Conservation (phyloP, 1,140 invertebrate genomes). For the Heliothis virescens region DNA sequence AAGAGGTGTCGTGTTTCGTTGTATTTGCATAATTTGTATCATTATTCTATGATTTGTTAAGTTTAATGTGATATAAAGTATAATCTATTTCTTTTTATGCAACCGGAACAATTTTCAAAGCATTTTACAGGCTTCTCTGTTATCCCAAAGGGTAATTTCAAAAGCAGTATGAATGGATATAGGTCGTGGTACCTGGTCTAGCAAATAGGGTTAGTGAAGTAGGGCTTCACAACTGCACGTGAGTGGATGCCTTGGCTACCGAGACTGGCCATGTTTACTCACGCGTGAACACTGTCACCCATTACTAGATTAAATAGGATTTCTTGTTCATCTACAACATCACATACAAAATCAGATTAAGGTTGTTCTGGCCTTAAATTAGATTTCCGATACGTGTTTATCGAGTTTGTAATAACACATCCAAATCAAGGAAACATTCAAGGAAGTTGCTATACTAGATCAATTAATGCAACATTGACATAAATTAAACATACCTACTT, state of each 20-base stretch:
- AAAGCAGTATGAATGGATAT: slow-evolving; percentile 57
- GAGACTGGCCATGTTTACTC: slow-evolving; percentile 59
- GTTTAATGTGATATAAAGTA: background rate
- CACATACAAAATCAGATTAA: slow-evolving; percentile 17
- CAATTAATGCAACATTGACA: slow-evolving; percentile 11
- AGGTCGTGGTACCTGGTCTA: slow-evolving; percentile 59
- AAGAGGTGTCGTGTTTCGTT: slow-evolving; percentile 28
- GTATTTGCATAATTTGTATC: slow-evolving; percentile 7
- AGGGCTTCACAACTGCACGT: slow-evolving; percentile 67
- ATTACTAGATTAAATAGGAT: slow-evolving; percentile 47
- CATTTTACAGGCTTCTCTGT: background rate
- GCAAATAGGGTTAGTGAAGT: slow-evolving; percentile 70
- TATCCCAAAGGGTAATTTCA: slow-evolving; percentile 20
- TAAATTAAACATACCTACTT: background rate
- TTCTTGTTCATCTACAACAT: slow-evolving; percentile 37
- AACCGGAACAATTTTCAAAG: slow-evolving; percentile 1
- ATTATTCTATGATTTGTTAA: slow-evolving; percentile 19
- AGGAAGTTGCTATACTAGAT: slow-evolving; percentile 17
- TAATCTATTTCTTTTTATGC: background rate
- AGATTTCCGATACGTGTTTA: background rate
- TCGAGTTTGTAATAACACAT: slow-evolving; percentile 11
- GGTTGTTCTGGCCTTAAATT: background rate
- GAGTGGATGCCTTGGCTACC: slow-evolving; percentile 57
- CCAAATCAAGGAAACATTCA: slow-evolving; percentile 20
- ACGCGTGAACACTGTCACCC: slow-evolving; percentile 55